Conservation (phyloP, 37 sponge, comb jelly and placozoan genomes). For the Tethya wilhelma region DNA sequence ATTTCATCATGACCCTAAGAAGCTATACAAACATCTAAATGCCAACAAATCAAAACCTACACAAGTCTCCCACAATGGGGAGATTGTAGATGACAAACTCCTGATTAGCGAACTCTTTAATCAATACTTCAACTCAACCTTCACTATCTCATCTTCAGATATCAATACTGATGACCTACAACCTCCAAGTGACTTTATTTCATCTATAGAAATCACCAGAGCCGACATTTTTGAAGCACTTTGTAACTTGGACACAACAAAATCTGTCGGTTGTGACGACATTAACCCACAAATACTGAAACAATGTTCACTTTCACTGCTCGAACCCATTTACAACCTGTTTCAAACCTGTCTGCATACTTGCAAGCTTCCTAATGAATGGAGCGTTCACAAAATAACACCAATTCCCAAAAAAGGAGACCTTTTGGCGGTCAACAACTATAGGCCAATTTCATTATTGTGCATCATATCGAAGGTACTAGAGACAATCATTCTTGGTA, state of each 20-base stretch:
- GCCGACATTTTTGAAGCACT: not conserved
- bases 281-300: not conserved
- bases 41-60: too few relatives aligned
- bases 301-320: not conserved
- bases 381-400: not conserved
- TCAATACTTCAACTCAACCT: too few relatives aligned
- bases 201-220: not conserved
- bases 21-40: too few relatives aligned
- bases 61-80: too few relatives aligned
- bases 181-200: too few relatives aligned
- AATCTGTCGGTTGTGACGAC: not conserved
- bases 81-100: too few relatives aligned
- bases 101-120: too few relatives aligned
- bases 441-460: constrained; percentile 2
- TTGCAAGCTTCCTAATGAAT: not conserved
- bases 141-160: too few relatives aligned
- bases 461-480: constrained; percentile 8
- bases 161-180: too few relatives aligned
- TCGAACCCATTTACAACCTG: not conserved
- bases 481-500: not conserved
- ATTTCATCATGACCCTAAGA: too few relatives aligned
- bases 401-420: not conserved
- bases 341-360: not conserved
- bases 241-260: not conserved
- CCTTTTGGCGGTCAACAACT: not conserved